Conservation (phyloP, 2,888 invertebrate species). For the Limnephilus marmoratus region DNA sequence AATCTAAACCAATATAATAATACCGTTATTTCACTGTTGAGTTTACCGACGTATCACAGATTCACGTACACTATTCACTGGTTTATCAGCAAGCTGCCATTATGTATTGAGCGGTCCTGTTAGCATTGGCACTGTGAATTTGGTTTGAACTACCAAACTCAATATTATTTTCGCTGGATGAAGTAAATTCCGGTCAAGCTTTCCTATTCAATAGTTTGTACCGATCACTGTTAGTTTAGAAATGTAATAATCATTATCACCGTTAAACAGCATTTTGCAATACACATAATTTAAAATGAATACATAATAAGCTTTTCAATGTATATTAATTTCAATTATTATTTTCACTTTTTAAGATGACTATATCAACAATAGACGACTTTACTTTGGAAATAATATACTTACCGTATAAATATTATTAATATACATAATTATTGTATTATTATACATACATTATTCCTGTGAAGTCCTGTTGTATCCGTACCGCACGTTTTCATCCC, state of each 20-base stretch:
- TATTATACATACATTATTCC: too few species aligned
- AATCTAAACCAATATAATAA: not conserved
- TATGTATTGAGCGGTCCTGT: not conserved
- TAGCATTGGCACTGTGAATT: not conserved
- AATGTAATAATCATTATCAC: not conserved
- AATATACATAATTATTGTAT: too few species aligned
- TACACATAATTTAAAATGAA: too few species aligned
- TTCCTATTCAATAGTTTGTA: slow-evolving; percentile 52
- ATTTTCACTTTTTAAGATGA: too few species aligned
- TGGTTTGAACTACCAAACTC: slow-evolving; percentile 23
- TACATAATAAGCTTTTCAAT: too few species aligned
- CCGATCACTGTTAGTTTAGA: slow-evolving; percentile 2
- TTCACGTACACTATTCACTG: not conserved
- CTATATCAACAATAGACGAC: too few species aligned
- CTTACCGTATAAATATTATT: too few species aligned
- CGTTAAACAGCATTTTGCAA: too few species aligned
- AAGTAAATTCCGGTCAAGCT: slow-evolving; percentile 48
- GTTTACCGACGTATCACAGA: not conserved
- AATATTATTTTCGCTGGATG: not conserved
- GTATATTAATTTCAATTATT: too few species aligned
- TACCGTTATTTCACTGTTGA: not conserved
- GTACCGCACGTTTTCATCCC: too few species aligned
- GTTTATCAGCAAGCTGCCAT: not conserved
- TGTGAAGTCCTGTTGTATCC: too few species aligned
- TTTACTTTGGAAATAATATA: too few species aligned